phyloP scores from a whole-genome alignment of 2,113 vertebrate genomes.

The Eolophus roseicapilla region DNA sequence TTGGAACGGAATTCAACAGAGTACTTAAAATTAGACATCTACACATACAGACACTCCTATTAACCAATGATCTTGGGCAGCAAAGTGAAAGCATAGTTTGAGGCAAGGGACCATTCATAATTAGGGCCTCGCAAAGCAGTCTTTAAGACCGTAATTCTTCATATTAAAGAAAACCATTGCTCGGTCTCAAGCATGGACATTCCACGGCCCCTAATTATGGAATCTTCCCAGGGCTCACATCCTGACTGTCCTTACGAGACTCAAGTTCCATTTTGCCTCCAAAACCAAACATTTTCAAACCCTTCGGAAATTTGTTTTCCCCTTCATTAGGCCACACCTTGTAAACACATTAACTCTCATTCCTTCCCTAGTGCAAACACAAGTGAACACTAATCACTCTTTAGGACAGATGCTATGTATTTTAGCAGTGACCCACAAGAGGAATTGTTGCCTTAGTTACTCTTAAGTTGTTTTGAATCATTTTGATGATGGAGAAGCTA shows the following conservation, averaged over 20 bases:
- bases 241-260: neutral
- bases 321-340: slow-evolving; percentile 15
- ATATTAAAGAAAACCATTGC: neutral
- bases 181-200: neutral
- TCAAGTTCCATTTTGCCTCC: neutral
- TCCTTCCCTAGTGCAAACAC: slow-evolving; percentile 11
- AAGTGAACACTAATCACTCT: neutral
- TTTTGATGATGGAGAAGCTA: neutral
- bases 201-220: slow-evolving; percentile 38
- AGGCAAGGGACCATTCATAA: slow-evolving; percentile 28
- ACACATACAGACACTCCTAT: neutral
- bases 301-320: slow-evolving; percentile 20
- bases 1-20: slow-evolving; percentile 45
- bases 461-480: neutral
- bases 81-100: slow-evolving; percentile 19
- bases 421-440: slow-evolving; percentile 22
- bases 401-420: neutral
- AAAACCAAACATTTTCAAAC: slow-evolving; percentile 12
- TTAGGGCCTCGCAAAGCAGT: neutral
- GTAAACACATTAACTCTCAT: neutral
- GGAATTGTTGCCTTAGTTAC: neutral
- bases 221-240: slow-evolving; percentile 17
- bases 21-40: slow-evolving; percentile 18
- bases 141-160: neutral
- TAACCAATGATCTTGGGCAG: neutral